These are phyloP conservation scores for Aphelenchoides fujianensis DNA, from an alignment of 1,140 invertebrate genomes.

Conservation along the genomic window DNA sequence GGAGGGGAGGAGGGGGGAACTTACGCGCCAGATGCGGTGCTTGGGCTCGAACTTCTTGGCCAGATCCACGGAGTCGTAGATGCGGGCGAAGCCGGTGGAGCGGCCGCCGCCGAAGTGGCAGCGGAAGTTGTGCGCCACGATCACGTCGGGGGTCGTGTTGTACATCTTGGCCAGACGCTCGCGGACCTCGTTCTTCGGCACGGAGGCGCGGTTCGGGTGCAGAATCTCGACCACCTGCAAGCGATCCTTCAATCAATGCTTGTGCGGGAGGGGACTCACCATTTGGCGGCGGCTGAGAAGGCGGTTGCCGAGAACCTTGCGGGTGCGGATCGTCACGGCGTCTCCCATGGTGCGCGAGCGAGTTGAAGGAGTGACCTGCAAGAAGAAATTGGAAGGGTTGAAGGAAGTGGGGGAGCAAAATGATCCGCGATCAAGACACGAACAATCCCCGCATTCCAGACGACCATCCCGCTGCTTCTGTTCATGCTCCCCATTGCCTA, in stretches of 20 bases:
- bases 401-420: too few species aligned
- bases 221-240: slow-evolving; percentile 83
- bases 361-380: not conserved
- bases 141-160: slow-evolving; percentile 92
- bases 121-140: slow-evolving; percentile 94
- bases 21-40: slow-evolving; percentile 76
- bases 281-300: slow-evolving; percentile 95
- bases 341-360: slow-evolving; percentile 40
- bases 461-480: slow-evolving; percentile 15
- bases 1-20: slow-evolving; percentile 32
- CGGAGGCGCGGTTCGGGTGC: slow-evolving; percentile 87
- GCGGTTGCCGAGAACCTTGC: slow-evolving; percentile 98
- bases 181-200: slow-evolving; percentile 91
- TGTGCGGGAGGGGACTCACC: slow-evolving; percentile 72
- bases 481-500: slow-evolving; percentile 18
- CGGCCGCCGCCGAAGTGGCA: slow-evolving; percentile 98
- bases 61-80: slow-evolving; percentile 93
- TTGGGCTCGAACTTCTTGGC: slow-evolving; percentile 99
- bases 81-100: slow-evolving; percentile 90
- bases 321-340: slow-evolving; percentile 79
- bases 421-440: not conserved
- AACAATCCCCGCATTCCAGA: not conserved
- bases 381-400: too few species aligned
- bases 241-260: not conserved
- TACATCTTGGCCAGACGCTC: slow-evolving; percentile 97